Conservation (phyloP, 2,888 invertebrate genomes). For the Andrena haemorrhoa region DNA sequence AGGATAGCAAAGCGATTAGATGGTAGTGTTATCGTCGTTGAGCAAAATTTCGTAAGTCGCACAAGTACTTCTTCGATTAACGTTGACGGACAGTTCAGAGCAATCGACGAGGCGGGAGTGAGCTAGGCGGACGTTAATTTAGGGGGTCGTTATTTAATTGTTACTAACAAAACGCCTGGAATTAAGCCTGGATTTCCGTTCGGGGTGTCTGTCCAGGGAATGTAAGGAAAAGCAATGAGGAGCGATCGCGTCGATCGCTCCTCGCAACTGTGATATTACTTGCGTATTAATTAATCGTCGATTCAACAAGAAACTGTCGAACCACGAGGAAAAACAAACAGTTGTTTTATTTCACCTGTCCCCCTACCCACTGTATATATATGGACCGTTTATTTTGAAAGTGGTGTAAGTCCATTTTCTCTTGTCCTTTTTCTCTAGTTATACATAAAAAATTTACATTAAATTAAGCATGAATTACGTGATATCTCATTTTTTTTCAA, state of each 20-base stretch:
- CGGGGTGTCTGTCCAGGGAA: slow-evolving; percentile 68
- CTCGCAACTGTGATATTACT: slow-evolving; percentile 84
- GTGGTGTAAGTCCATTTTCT: too few relatives aligned
- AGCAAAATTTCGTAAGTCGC: slow-evolving; percentile 46
- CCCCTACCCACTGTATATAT: neutral
- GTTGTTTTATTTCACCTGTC: slow-evolving; percentile 63
- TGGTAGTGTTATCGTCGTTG: slow-evolving; percentile 43
- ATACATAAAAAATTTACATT: too few relatives aligned
- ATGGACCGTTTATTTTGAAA: too few relatives aligned
- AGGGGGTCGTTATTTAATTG: slow-evolving; percentile 78
- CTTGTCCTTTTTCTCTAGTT: too few relatives aligned
- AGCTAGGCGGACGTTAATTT: slow-evolving; percentile 63
- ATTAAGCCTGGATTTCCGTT: slow-evolving; percentile 72
- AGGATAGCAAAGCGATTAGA: slow-evolving; percentile 9
- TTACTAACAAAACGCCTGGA: slow-evolving; percentile 75
- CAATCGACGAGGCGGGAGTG: slow-evolving; percentile 60
- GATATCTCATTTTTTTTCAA: too few relatives aligned
- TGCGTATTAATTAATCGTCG: slow-evolving; percentile 82
- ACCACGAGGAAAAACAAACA: slow-evolving; percentile 45
- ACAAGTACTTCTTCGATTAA: slow-evolving; percentile 50
- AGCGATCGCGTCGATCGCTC: slow-evolving; percentile 72
- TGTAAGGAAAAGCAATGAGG: slow-evolving; percentile 75
- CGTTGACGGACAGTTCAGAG: slow-evolving; percentile 57
- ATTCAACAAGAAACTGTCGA: slow-evolving; percentile 80
- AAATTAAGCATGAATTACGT: too few relatives aligned